Evolutionary conservation across 2,888 invertebrate genomes (phyloP).

Genomic region (Hirtodrosophila cameraria): DNA sequence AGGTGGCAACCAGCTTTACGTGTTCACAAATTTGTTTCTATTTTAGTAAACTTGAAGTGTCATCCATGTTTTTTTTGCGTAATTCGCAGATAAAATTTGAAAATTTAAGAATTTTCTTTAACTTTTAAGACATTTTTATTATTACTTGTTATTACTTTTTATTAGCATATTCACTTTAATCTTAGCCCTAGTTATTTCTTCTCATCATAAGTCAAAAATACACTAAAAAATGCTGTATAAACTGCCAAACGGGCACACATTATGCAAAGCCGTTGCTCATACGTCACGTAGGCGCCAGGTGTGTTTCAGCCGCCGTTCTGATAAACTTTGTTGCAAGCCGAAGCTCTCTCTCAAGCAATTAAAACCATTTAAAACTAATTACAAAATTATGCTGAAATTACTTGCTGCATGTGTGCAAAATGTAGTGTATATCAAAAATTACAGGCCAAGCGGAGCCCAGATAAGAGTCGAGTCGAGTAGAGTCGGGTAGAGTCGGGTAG

Average conservation of each 20-base stretch:
- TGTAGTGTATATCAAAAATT: conserved; percentile 19
- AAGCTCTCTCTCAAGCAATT: conserved; percentile 49
- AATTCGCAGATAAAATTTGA: too few relatives aligned
- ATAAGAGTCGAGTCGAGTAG: conserved; percentile 19
- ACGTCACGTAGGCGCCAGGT: conserved; percentile 37
- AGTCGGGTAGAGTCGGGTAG: conserved; percentile 5
- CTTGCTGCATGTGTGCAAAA: conserved; percentile 31
- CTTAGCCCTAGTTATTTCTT: not conserved
- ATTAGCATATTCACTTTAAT: not conserved
- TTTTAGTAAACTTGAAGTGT: too few relatives aligned
- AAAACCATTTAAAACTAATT: conserved; percentile 62
- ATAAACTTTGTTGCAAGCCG: conserved; percentile 40
- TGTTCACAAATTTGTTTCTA: too few relatives aligned
- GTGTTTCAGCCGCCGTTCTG: conserved; percentile 29
- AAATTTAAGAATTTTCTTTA: too few relatives aligned
- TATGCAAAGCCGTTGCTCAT: conserved; percentile 43
- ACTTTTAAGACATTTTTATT: too few relatives aligned
- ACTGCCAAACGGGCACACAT: conserved; percentile 22
- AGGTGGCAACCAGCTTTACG: conserved; percentile 19
- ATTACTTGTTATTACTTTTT: too few relatives aligned
- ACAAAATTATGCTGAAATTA: conserved; percentile 68
- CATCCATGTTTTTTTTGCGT: too few relatives aligned
- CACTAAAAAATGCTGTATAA: not conserved
- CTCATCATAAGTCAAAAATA: too few relatives aligned
- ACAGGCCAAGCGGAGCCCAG: conserved; percentile 20